phyloP scores from a whole-genome alignment of 2,797 vertebrate genomes.

The Rhincodon typus region DNA sequence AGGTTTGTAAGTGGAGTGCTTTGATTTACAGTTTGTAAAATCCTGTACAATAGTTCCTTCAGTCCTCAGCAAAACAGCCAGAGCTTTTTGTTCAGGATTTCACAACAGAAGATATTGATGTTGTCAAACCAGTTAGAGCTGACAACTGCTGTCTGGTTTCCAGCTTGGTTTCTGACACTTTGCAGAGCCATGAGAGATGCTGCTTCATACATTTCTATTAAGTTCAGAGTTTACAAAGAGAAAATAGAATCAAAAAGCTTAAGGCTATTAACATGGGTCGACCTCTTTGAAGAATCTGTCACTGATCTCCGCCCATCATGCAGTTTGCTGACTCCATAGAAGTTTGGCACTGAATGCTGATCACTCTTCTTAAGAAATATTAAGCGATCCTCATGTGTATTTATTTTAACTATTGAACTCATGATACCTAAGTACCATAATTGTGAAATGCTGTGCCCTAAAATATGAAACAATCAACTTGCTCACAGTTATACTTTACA shows the following conservation, averaged over 20 bases:
- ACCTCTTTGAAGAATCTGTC: background rate
- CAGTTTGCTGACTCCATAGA: background rate
- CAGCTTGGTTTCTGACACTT: background rate
- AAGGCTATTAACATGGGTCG: background rate
- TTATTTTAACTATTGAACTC: background rate
- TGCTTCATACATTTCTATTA: background rate
- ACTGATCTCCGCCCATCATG: background rate
- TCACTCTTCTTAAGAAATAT: background rate
- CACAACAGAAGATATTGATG: background rate
- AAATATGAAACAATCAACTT: background rate
- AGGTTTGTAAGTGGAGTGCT: background rate
- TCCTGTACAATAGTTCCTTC: background rate
- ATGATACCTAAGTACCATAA: background rate
- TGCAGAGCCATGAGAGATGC: background rate
- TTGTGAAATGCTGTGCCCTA: background rate
- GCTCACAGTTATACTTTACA: background rate
- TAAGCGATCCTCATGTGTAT: background rate
- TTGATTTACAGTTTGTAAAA: background rate
- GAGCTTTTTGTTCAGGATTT: background rate
- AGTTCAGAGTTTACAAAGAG: background rate
- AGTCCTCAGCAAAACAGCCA: background rate
- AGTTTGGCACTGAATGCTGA: background rate
- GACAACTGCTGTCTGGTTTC: background rate
- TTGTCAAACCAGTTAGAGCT: background rate
- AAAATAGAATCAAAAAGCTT: background rate